Conservation (phyloP, 2,888 invertebrate genomes). For the Lasius fuliginosus region DNA sequence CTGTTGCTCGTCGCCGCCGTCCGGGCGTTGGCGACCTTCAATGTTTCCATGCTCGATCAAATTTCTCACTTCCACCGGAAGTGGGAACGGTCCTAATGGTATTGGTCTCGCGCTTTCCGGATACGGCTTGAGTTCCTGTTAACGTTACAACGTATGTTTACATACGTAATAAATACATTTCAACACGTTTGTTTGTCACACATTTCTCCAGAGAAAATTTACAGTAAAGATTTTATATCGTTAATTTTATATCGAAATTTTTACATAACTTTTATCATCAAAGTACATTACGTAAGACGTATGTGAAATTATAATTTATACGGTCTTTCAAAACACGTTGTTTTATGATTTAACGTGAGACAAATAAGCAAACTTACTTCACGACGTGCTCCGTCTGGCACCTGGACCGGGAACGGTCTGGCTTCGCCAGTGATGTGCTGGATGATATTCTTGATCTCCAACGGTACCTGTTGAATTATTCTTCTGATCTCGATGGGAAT, state of each 20-base stretch:
- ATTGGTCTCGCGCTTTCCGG: slow-evolving; percentile 81
- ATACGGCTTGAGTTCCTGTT: slow-evolving; percentile 83
- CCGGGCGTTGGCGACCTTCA: slow-evolving; percentile 78
- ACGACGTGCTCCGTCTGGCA: slow-evolving; percentile 81
- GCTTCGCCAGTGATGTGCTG: slow-evolving; percentile 81
- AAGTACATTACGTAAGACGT: not conserved
- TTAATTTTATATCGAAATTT: not conserved
- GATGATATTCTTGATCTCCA: slow-evolving; percentile 83
- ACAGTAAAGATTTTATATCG: slow-evolving; percentile 1
- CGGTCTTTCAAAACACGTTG: not conserved
- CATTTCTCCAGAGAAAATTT: not conserved
- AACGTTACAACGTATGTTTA: not conserved
- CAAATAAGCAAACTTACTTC: slow-evolving; percentile 73
- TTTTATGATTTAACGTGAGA: not conserved
- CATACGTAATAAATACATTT: not conserved
- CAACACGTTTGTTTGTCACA: not conserved
- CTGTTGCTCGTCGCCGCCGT: slow-evolving; percentile 78
- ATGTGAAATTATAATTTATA: not conserved
- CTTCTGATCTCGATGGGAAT: slow-evolving; percentile 83
- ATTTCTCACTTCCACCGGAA: slow-evolving; percentile 82
- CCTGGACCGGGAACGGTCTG: slow-evolving; percentile 75
- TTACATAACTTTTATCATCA: not conserved
- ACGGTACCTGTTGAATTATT: slow-evolving; percentile 83
- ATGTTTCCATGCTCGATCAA: slow-evolving; percentile 83
- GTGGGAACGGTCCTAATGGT: slow-evolving; percentile 79